Evolutionary conservation across 2,113 vertebrate genomes (phyloP), one percentile per base, ranked within the genome.

Genomic region (Salvelinus fontinalis): DNA sequence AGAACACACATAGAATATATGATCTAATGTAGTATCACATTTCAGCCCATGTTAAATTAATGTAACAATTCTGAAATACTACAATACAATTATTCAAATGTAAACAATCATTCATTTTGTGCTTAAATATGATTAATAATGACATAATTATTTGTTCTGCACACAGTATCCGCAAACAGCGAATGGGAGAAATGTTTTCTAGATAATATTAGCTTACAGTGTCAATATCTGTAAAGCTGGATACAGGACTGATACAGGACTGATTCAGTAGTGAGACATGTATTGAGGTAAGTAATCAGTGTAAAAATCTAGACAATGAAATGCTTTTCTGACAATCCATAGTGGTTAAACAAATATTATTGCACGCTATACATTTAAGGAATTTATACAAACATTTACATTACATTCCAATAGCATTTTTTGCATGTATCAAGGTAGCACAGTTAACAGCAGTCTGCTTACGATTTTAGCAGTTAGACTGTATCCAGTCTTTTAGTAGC

Each of bases 71-170:
- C 20, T n/a, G 12, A 73, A 64, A 67, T 34, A 71, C 68, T 60
- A 76, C 24, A 31, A 57, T 49, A 70, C 18, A 75, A 22, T 84
- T 76, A 75, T 68, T 79, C 2, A 78, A 74, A 67, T 82, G 84
- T 89, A 89, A 89, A 89, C 85, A 86, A 49, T 16, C n/a, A n/a
- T 70, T 29, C 5, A 70, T 80, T 76, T 67, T 29, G 29, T 74
- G 22, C 66, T 51, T 66, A 2, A 39, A 71, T 20, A 39, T 34
- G 3, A 67, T 31, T 34, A 67, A 31, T 22, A 4, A 60, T 77
- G 75, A 57, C 49, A 26, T 73, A 0, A 44, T 64, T 0, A 44
- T 64, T 64, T 79, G 78, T 73, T 64, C 39, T 75, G 71, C 1
- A 18, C 29, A 66, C 2, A 74, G 16, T 64, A 60, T 22, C 20